Percentiles rank a stretch among this genome's conserved stretches.
These are phyloP conservation scores for Struthio camelus DNA, from an alignment of 2,113 vertebrate species.

Conservation along the genomic window DNA sequence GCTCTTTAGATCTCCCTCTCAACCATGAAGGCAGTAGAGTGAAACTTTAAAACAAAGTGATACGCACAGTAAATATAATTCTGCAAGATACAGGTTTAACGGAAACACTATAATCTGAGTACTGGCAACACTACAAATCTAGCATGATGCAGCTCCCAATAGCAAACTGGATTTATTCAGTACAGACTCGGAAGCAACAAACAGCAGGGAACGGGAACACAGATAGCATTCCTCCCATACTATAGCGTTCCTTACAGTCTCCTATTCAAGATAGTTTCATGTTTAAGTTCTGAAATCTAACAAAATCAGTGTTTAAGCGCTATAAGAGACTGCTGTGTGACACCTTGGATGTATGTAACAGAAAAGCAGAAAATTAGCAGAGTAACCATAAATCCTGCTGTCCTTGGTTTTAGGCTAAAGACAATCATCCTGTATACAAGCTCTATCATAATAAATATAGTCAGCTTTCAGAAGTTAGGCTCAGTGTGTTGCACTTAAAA, in stretches of 20 bases:
- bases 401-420: not conserved
- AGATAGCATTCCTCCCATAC: not conserved
- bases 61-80: not conserved
- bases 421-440: not conserved
- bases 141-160: not conserved
- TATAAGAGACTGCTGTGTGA: not conserved
- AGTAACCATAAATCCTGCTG: not conserved
- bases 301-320: not conserved
- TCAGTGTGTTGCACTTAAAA: not conserved
- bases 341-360: not conserved
- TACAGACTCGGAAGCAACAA: not conserved
- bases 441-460: not conserved
- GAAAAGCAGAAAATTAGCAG: not conserved
- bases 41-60: not conserved
- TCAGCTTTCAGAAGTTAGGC: not conserved
- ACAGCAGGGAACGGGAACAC: not conserved
- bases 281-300: not conserved
- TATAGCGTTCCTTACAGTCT: not conserved
- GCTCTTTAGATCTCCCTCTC: not conserved
- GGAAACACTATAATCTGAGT: not conserved
- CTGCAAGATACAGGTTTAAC: not conserved
- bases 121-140: not conserved
- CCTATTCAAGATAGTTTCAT: not conserved
- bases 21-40: not conserved
- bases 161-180: not conserved